Evolutionary conservation across 2,113 vertebrate species (phyloP).

Genomic region (Melanocharis versteri): DNA sequence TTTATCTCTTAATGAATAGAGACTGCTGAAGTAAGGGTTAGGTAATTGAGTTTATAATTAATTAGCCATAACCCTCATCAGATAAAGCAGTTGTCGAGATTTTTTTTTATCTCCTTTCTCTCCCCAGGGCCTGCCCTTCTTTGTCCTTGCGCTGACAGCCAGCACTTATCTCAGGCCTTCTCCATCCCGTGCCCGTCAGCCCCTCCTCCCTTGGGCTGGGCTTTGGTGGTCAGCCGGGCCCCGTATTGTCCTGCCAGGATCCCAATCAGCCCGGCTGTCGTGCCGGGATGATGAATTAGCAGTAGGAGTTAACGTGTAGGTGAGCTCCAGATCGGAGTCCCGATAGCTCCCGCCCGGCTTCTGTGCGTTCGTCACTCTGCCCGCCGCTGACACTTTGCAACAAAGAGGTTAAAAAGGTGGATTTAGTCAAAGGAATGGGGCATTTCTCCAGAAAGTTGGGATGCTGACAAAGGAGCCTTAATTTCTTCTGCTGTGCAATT

Average conservation of each 20-base stretch:
- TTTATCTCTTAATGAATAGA: conserved; percentile 92
- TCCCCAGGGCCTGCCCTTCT: conserved; percentile 87
- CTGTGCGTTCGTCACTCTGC: conserved; percentile 49
- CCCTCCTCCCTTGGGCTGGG: conserved; percentile 61
- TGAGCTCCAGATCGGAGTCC: conserved; percentile 76
- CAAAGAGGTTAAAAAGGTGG: conserved; percentile 71
- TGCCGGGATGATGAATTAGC: conserved; percentile 86
- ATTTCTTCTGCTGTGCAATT: conserved; percentile 56
- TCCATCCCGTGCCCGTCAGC: conserved; percentile 47
- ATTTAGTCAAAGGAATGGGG: not conserved
- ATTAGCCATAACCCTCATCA: conserved; percentile 96
- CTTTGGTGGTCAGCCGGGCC: conserved; percentile 66
- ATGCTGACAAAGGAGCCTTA: conserved; percentile 66
- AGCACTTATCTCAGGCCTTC: conserved; percentile 80
- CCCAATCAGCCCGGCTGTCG: conserved; percentile 74
- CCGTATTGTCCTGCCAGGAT: conserved; percentile 67
- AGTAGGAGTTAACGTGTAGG: conserved; percentile 70
- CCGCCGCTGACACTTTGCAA: conserved; percentile 68
- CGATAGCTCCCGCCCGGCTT: conserved; percentile 60
- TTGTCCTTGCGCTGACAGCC: conserved; percentile 86
- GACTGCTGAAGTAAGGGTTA: conserved; percentile 94
- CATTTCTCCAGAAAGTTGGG: conserved; percentile 50
- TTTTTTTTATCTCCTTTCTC: conserved; percentile 78
- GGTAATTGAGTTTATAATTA: conserved; percentile 99
- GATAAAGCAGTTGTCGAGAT: conserved; percentile 85